Conservation (phyloP, 2,888 invertebrate species). For the Coelopa pilipes region DNA sequence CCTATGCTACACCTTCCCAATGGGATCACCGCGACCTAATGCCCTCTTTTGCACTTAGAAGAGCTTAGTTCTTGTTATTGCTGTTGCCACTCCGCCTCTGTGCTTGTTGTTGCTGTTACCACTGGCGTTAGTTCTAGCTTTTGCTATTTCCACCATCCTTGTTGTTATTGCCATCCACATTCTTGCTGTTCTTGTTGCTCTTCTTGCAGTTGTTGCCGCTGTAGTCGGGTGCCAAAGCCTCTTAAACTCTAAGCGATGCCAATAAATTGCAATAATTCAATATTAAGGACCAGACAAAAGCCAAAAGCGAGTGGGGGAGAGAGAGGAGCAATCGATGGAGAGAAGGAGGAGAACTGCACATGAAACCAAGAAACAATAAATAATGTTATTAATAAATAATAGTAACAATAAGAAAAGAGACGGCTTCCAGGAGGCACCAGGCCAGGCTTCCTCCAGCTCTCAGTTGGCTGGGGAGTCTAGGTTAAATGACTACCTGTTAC, state of each 20-base stretch:
- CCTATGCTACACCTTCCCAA: conserved; percentile 4
- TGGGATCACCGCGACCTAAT: conserved; percentile 27
- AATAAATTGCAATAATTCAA: conserved; percentile 49
- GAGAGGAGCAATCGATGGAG: conserved; percentile 37
- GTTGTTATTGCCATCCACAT: neutral
- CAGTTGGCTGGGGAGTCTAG: conserved; percentile 4
- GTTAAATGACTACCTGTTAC: conserved; percentile 28
- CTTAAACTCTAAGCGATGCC: conserved; percentile 26
- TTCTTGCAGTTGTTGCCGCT: neutral
- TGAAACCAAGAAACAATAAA: conserved; percentile 65
- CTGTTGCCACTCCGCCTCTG: neutral
- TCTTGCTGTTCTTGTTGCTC: neutral
- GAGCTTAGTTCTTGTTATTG: conserved; percentile 11
- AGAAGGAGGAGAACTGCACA: conserved; percentile 54
- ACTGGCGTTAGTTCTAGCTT: neutral
- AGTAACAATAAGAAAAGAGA: conserved; percentile 39
- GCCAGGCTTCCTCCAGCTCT: neutral
- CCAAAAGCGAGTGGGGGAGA: neutral
- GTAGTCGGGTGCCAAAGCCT: conserved; percentile 15
- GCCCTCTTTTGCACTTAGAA: conserved; percentile 27
- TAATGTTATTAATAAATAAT: conserved; percentile 66
- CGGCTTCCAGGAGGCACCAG: neutral
- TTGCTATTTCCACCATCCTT: neutral
- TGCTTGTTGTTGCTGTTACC: neutral
- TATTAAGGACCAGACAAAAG: conserved; percentile 10